phyloP scores from a whole-genome alignment of 92 coral and sea anemone species.

The Anthopleura xanthogrammica region DNA sequence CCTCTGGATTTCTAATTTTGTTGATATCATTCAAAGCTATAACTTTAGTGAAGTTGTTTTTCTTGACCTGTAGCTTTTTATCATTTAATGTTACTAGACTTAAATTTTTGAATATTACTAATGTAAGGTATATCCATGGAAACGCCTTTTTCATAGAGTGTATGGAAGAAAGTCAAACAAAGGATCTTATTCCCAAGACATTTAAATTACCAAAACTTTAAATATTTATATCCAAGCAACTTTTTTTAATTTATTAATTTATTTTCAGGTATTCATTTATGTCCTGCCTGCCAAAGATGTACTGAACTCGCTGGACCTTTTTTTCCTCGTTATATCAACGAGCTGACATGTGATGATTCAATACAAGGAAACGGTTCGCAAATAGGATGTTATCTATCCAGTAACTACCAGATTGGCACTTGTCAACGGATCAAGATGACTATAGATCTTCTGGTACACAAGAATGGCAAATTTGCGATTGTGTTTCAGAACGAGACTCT shows the following conservation, averaged over 20 bases:
- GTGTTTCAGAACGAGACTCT: neutral
- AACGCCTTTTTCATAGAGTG: too few relatives aligned
- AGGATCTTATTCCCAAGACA: too few relatives aligned
- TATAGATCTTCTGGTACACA: conserved; percentile 20
- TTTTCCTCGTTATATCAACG: conserved; percentile 41
- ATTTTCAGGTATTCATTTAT: conserved; percentile 21
- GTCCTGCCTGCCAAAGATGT: conserved; percentile 26
- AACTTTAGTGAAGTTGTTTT: too few relatives aligned
- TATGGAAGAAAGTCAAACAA: too few relatives aligned
- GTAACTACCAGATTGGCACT: conserved; percentile 4
- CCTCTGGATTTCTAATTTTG: too few relatives aligned
- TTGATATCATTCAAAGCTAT: too few relatives aligned
- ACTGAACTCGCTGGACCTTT: conserved; percentile 16
- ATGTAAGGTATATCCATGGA: too few relatives aligned
- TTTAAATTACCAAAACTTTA: neutral
- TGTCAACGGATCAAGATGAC: conserved; percentile 29
- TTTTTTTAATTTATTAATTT: too few relatives aligned
- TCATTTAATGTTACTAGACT: too few relatives aligned
- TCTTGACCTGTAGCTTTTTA: too few relatives aligned
- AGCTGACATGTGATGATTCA: conserved; percentile 30
- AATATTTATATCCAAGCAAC: neutral
- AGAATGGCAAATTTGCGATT: conserved; percentile 26
- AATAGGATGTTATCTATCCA: conserved; percentile 6
- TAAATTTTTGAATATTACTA: too few relatives aligned
- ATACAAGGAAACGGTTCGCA: neutral